Evolutionary conservation across 2,797 vertebrate species (phyloP), one percentile per base, ranked within the genome.

Genomic region (Pantherophis alleghaniensis): DNA sequence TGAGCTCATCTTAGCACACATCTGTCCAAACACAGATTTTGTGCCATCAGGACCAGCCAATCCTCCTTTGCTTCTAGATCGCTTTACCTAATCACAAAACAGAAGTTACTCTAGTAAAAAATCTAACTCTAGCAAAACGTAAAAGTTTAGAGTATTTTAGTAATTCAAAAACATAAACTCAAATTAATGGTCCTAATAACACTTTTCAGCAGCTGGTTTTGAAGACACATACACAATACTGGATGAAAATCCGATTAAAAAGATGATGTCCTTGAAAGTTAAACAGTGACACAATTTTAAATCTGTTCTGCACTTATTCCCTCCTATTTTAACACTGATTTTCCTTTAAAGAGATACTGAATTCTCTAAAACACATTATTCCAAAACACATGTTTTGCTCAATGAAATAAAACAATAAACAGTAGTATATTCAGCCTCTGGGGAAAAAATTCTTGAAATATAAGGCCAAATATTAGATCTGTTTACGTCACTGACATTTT

Each of bases 31-130:
- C 51, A 99, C 99, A 20, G 99, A 99, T 98, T 99, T 99, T 24
- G 99, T 99, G 92, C 99, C 99, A 22, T 99, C 99, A 0, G 99
- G 99, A 88, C 99, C 99, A 0, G 99, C 99, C 90, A 99, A 97
- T n/a, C 99, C 99, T 10, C 99, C 99, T 98, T 99, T 99, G 97
- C 99, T 99, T 53, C 99, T 98, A 2, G 99, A 99, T n/a, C 99
- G 99, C 95, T 99, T 99, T 90, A 99, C 99, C 99, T 99, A 92
- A 94, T 13, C 89, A 32, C 37, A 53, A 87, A 88, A 24, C 2
- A 59, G 7, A 94, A 92, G 55, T 10, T 86, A 9, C 92, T 2
- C 66, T 89, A 9, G 69, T 9, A 83, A 88, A 88, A 7, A 63
- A 90, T 69, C 56, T 14, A 90, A 79, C 3, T 83, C 28, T 60